phyloP scores from a whole-genome alignment of 2,113 vertebrate genomes.

The Anthoscopus minutus region DNA sequence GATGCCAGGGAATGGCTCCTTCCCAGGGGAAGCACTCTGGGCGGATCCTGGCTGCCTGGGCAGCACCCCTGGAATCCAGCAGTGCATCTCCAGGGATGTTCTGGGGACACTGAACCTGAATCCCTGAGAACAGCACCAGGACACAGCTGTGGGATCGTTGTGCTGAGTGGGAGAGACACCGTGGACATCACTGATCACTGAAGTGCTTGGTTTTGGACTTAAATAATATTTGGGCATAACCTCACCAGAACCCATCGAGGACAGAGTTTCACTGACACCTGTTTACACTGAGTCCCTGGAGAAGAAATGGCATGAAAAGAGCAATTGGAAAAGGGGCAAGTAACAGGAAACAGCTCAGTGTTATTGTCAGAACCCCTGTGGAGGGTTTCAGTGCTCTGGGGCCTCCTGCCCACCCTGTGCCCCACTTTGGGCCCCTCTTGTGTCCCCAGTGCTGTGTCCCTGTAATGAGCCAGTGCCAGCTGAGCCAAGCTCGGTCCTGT shows the following conservation, averaged over 20 bases:
- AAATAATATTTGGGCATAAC: accelerated
- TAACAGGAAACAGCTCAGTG: accelerated
- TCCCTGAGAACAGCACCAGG: neutral
- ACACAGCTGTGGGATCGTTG: neutral
- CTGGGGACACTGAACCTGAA: neutral
- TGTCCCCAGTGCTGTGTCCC: neutral
- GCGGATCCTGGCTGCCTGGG: neutral
- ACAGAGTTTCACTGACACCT: accelerated
- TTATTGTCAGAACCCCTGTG: accelerated
- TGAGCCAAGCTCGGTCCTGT: accelerated
- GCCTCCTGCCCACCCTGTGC: accelerated
- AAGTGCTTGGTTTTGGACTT: neutral
- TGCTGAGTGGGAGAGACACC: accelerated
- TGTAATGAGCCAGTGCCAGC: accelerated
- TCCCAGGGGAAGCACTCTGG: accelerated
- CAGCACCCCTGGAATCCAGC: neutral
- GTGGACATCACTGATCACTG: accelerated
- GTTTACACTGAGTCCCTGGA: neutral
- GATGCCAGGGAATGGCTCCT: neutral
- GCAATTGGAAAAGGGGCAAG: neutral
- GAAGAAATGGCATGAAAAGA: neutral
- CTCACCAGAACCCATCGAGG: accelerated
- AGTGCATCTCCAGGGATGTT: accelerated
- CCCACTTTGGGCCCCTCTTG: neutral
- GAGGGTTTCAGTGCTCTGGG: neutral